phyloP scores from a whole-genome alignment of 1,140 invertebrate species.

The Sesamia nonagrioides region DNA sequence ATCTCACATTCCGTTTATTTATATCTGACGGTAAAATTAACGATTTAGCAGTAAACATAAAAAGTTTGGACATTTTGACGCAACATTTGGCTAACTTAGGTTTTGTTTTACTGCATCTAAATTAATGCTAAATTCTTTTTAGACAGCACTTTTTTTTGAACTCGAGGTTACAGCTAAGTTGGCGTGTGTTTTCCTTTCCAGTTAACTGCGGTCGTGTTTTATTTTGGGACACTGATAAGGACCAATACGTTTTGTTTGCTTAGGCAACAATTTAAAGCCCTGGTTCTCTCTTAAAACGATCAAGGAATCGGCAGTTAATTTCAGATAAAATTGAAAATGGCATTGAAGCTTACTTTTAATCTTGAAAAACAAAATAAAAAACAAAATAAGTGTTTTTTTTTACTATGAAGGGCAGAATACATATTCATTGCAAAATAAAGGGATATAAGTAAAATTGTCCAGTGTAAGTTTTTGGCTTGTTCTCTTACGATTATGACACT shows the following conservation, averaged over 20 bases:
- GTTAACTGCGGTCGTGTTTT: constrained; percentile 40
- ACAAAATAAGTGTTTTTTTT: neutral
- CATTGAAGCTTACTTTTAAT: neutral
- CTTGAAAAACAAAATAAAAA: neutral
- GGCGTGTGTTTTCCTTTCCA: constrained; percentile 40
- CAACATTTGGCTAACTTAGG: constrained; percentile 12
- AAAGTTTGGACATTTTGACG: constrained; percentile 45
- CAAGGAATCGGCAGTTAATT: neutral
- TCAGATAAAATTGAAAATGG: neutral
- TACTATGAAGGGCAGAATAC: neutral
- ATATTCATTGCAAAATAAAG: too few species aligned
- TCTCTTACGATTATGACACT: too few species aligned
- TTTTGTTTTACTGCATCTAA: constrained; percentile 37
- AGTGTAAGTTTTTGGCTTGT: too few species aligned
- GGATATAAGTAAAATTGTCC: too few species aligned
- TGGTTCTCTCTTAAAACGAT: neutral
- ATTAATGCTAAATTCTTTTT: constrained; percentile 29
- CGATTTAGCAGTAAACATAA: constrained; percentile 52
- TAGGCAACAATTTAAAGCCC: neutral
- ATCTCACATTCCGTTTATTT: constrained; percentile 55
- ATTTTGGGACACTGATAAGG: constrained; percentile 47
- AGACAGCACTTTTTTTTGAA: constrained; percentile 26
- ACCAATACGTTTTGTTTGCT: constrained; percentile 3
- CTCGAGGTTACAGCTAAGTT: constrained; percentile 1
- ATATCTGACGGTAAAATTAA: constrained; percentile 54